Base-by-base conservation (phyloP, 2,888 invertebrate genomes). In the Xylophagus ater region DNA sequence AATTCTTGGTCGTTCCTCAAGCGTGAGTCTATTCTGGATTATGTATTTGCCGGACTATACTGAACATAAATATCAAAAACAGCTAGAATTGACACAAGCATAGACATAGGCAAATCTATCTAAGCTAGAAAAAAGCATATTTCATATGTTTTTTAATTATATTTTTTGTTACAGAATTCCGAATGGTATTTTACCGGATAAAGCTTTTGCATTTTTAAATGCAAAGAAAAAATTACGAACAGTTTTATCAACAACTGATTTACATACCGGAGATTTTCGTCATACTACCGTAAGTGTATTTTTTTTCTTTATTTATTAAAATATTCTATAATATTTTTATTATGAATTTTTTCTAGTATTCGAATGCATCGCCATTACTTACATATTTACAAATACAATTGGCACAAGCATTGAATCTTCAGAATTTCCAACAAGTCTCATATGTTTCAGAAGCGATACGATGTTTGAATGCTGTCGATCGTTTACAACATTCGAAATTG, bases 231-330 rank as follows among this genome's bases (percentile, higher is more conserved):
- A 94, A 57, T 68, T 97, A 43, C 74, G 96, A 15, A 72, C 87
- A 51, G 94, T 96, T 37, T 70, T 97, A 21, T 88, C 93, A 47
- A 86, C 83, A 50, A 85, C 88, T 0, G 89, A 92, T 55, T 66
- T 82, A 42, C 80, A 83, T 51, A 77, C 79, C 54, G 72, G 76
- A 1, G 75, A 76, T 52, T 72, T 74, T 45, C 66, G 64, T 3
- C 64, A 74, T 41, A 71, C 74, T 1, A 73, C 70, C 36, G 71
- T 74, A 51, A 66, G 53, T 44, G 21, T 30, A 12, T 19, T 4
- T 13, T 15, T 24, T 24, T 25, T 25, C 3, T 21, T 9, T 14
- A 15, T 14, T 2, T 15, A 9, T n/a, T 15, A 8, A 18, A 31
- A 17, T 12, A 4, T 9, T 23, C 23, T 23, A 8, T 23, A 23